Conservation (phyloP, 2,797 vertebrate species). For the Buphagus erythrorhynchus region DNA sequence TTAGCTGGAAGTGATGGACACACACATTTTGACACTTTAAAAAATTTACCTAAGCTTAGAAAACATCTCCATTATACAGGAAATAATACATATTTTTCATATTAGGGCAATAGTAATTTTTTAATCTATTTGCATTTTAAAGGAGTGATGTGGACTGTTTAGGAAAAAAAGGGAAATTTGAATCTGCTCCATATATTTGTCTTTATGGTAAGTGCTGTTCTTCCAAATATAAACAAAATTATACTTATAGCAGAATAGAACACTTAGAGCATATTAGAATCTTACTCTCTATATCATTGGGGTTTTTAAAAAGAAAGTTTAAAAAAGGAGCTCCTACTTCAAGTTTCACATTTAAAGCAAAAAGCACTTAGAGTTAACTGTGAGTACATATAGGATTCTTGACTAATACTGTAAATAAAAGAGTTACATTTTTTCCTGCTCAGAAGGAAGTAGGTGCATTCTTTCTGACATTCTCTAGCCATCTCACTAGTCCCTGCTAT, state of each 20-base stretch:
- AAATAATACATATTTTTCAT: background rate
- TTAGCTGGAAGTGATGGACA: background rate
- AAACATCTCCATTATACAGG: background rate
- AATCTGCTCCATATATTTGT: background rate
- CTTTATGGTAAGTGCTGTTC: background rate
- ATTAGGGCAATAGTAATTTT: background rate
- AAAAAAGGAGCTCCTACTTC: background rate
- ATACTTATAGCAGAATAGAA: background rate
- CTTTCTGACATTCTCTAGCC: background rate
- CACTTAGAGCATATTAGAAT: background rate
- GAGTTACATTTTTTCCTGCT: background rate
- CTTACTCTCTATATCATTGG: background rate
- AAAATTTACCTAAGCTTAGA: background rate
- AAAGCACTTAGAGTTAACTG: background rate
- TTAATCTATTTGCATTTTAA: background rate
- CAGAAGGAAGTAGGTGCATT: background rate
- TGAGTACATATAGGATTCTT: background rate
- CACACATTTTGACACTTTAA: background rate
- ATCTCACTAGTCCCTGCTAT: background rate
- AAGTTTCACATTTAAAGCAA: background rate
- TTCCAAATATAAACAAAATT: background rate
- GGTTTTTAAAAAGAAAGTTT: background rate
- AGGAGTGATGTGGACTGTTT: background rate
- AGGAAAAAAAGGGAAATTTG: background rate
- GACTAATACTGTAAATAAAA: background rate